Evolutionary conservation across 2,888 invertebrate species (phyloP).

Genomic region (Erebia ligea): DNA sequence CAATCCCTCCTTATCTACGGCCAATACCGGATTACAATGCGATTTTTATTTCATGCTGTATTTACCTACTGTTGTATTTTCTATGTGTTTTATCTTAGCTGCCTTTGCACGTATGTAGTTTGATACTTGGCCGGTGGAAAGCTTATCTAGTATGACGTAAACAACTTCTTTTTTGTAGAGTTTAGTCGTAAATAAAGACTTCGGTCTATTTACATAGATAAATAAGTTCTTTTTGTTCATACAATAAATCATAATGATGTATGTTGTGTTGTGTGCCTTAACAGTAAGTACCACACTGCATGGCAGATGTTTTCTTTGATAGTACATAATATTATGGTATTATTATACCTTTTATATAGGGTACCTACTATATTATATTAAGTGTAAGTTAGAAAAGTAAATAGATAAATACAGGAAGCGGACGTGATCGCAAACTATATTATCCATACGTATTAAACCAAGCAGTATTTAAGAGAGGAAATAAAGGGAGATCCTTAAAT

Average conservation of each 20-base stretch:
- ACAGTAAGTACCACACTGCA: no score
- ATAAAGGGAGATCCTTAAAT: no score
- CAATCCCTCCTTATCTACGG: constrained; percentile 82
- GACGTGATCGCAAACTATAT: no score
- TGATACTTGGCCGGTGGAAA: constrained; percentile 5
- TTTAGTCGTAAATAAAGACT: constrained; percentile 4
- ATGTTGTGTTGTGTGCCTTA: not conserved
- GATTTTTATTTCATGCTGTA: constrained; percentile 81
- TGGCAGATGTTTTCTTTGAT: no score
- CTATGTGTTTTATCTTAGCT: constrained; percentile 42
- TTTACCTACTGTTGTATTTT: constrained; percentile 54
- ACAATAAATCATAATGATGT: constrained; percentile 1
- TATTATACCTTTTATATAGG: no score
- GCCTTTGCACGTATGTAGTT: constrained; percentile 38
- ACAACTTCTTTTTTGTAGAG: constrained; percentile 5
- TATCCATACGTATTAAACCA: no score
- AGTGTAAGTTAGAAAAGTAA: no score
- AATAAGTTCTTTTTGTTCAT: not conserved
- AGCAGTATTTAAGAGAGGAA: no score
- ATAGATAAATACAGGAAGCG: no score
- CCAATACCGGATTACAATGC: constrained; percentile 84
- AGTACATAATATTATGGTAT: no score
- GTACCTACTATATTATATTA: no score
- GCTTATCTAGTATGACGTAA: constrained; percentile 12
- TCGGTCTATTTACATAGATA: constrained; percentile 6